Evolutionary conservation across 2,888 invertebrate genomes (phyloP), one percentile per base, ranked within the genome.

Genomic region (Nomada ruficornis): DNA sequence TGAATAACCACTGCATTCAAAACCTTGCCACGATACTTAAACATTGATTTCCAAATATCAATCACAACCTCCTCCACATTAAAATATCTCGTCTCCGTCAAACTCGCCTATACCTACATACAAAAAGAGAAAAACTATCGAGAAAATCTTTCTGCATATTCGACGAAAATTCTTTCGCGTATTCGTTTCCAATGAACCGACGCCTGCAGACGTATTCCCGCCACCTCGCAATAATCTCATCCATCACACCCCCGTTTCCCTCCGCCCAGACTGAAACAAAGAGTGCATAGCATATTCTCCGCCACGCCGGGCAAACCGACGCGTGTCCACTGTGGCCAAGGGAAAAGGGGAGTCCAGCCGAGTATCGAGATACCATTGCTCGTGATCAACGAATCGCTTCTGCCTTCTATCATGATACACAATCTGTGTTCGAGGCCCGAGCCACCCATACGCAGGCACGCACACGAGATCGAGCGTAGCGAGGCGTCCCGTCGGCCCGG

Each of bases 301-400:
- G 42, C 11, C 10, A 23, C 20, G 42, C 7, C 44, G 36, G 36
- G 15, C 18, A 11, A 59, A n/a, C 15, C 52, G 2, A 36, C 50
- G 5, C 29, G 29, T 26, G 62, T 59, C 59, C 18, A 11, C 0
- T 29, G 9, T 36, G 20, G 10, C 42, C 15, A 4, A 68, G 23
- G 54, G 29, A 44, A 11, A 63, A 63, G 2, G 1, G 13, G 15
- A 13, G 11, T 36, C 36, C 36, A 7, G 7, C 20, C 29, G 13
- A 15, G 20, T n/a, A 52, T 52, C 20, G 47, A 68, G 47, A 42
- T 26, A 36, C n/a, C 76, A 64, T 57, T 72, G 55, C 15, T 68
- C 55, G 64, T 20, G 69, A 79, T 64, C 79, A 77, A 77, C 77
- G 79, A 77, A n/a, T 69, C 77, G 63, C 20, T 63, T 72, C 63